Percentiles rank a stretch among this genome's conserved stretches.
Conservation (phyloP, 2,113 vertebrate genomes). For the Bos indicus region DNA sequence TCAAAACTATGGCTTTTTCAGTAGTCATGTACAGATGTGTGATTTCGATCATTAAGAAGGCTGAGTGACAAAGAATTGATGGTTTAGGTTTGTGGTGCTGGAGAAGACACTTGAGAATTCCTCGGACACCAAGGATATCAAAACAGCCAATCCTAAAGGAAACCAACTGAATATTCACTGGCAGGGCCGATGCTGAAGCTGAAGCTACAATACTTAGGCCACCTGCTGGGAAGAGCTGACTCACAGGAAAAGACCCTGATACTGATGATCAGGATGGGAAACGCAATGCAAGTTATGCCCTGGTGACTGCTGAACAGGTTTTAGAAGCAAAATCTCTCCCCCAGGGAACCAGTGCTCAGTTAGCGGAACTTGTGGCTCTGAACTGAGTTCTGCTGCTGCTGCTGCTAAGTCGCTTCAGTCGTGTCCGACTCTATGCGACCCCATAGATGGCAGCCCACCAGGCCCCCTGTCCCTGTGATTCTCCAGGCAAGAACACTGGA, state of each 20-base stretch:
- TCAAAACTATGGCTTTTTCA: too few relatives aligned
- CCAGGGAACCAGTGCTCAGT: background rate
- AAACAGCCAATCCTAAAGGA: background rate
- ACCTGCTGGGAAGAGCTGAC: background rate
- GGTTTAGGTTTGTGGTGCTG: too few relatives aligned
- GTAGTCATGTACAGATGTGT: too few relatives aligned
- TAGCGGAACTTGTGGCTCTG: background rate
- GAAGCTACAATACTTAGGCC: background rate
- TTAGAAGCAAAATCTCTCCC: background rate
- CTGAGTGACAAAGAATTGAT: too few relatives aligned
- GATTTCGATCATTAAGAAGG: too few relatives aligned
- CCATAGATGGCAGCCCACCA: too few relatives aligned
- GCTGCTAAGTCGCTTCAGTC: too few relatives aligned
- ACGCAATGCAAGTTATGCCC: rapidly evolving
- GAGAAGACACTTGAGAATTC: too few relatives aligned
- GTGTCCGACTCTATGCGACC: too few relatives aligned
- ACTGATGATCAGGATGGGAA: background rate
- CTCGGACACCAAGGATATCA: background rate
- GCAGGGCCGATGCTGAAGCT: background rate
- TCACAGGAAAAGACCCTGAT: background rate
- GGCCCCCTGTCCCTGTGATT: too few relatives aligned
- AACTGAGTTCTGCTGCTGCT: background rate
- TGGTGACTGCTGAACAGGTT: background rate
- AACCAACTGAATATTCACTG: background rate
- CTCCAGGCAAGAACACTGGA: too few relatives aligned